Conservation (phyloP, 2,888 invertebrate genomes). For the Pemphredon lugubris region DNA sequence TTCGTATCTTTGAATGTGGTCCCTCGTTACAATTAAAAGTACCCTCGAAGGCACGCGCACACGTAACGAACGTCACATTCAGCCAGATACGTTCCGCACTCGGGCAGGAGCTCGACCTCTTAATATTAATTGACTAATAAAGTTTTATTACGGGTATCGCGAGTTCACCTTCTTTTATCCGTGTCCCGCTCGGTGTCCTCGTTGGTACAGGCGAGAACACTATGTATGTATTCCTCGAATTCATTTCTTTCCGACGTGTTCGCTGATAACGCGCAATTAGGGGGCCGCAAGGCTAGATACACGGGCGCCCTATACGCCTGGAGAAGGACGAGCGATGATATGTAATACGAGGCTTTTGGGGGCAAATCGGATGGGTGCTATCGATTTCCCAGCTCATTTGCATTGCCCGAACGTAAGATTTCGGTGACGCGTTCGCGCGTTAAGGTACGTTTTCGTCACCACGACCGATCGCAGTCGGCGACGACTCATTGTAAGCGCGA, state of each 20-base stretch:
- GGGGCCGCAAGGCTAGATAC: conserved; percentile 32
- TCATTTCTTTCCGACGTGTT: conserved; percentile 29
- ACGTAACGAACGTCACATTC: conserved; percentile 21
- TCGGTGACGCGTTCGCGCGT: conserved; percentile 21
- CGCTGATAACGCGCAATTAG: conserved; percentile 35
- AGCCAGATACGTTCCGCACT: conserved; percentile 28
- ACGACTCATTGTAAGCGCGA: too few species aligned
- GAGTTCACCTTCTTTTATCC: neutral
- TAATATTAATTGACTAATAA: conserved; percentile 45
- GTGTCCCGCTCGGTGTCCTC: neutral
- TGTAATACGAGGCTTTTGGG: conserved; percentile 45
- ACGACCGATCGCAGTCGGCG: too few species aligned
- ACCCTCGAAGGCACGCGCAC: conserved; percentile 32
- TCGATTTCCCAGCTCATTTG: conserved; percentile 45
- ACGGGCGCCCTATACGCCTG: neutral
- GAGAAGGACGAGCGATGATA: conserved; percentile 11
- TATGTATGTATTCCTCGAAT: conserved; percentile 3
- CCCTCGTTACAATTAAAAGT: conserved; percentile 46
- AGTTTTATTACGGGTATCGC: conserved; percentile 13
- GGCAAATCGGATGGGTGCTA: conserved; percentile 47
- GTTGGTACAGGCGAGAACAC: neutral
- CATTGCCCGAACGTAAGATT: conserved; percentile 30
- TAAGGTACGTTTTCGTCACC: too few species aligned
- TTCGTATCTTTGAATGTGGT: conserved; percentile 35
- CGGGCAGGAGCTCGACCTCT: conserved; percentile 9